These are phyloP conservation scores for Euura saliciscinereae DNA, from an alignment of 1,140 invertebrate species.

Conservation along the genomic window DNA sequence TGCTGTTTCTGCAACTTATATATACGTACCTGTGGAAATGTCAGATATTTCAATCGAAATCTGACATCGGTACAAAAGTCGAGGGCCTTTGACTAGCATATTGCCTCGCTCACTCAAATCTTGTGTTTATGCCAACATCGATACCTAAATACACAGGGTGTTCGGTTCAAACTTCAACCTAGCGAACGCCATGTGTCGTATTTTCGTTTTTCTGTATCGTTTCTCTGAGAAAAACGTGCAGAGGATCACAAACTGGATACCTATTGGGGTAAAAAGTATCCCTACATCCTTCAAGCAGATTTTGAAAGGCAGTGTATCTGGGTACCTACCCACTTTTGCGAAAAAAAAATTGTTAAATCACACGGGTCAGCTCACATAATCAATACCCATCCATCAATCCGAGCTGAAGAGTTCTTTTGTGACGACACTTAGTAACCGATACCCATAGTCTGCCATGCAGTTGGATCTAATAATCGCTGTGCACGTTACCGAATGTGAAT, in stretches of 20 bases:
- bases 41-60: conserved; percentile 28
- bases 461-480: background rate
- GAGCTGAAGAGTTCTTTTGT: background rate
- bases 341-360: conserved; percentile 41
- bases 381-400: conserved; percentile 45
- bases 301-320: conserved; percentile 7
- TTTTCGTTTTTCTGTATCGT: no score
- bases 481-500: background rate
- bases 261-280: no score
- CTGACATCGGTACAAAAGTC: conserved; percentile 41
- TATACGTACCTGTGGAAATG: conserved; percentile 21
- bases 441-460: background rate
- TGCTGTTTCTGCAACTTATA: background rate
- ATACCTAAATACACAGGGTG: no score
- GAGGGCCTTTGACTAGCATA: conserved; percentile 13
- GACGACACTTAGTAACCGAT: conserved; percentile 9
- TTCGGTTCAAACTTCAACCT: no score
- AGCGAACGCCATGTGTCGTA: no score
- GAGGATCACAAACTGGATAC: no score
- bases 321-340: conserved; percentile 37
- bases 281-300: no score
- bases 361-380: conserved; percentile 41
- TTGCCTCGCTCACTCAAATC: background rate
- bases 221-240: no score
- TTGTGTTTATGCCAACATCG: no score